Percentiles rank a stretch among this genome's conserved stretches.
Evolutionary conservation across 37 sponge, comb jelly and placozoan genomes (phyloP).

Genomic region (Petrosia ficiformis): DNA sequence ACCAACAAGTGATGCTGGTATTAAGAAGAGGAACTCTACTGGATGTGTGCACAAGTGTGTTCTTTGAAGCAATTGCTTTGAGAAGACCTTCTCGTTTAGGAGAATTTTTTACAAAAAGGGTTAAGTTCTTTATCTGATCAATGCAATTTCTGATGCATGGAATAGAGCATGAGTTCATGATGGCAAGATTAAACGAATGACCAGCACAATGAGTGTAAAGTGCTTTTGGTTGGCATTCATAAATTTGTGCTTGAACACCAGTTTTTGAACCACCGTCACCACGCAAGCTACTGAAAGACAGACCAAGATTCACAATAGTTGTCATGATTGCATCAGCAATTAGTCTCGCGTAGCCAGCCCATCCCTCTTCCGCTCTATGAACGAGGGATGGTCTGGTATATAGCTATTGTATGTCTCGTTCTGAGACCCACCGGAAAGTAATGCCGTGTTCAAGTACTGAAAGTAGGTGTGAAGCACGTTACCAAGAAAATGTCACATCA

Average conservation of each 20-base stretch:
- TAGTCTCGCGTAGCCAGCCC: too few relatives aligned
- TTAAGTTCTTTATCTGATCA: constrained; percentile 11
- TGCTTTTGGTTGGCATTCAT: constrained; percentile 38
- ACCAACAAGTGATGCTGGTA: constrained; percentile 48
- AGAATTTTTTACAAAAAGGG: constrained; percentile 14
- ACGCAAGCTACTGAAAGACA: constrained; percentile 43
- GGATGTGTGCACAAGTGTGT: constrained; percentile 1
- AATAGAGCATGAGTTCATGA: constrained; percentile 30
- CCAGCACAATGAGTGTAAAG: constrained; percentile 59
- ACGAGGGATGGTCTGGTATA: too few relatives aligned
- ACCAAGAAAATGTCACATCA: too few relatives aligned
- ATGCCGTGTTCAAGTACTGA: too few relatives aligned
- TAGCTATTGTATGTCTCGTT: too few relatives aligned
- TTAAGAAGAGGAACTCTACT: constrained; percentile 34
- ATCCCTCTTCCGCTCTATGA: too few relatives aligned
- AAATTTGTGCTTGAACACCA: constrained; percentile 46
- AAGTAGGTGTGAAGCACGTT: too few relatives aligned
- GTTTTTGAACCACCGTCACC: constrained; percentile 63
- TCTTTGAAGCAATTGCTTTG: constrained; percentile 15
- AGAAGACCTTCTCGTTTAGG: constrained; percentile 31
- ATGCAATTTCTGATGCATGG: constrained; percentile 47
- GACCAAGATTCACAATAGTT: constrained; percentile 22
- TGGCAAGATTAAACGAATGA: constrained; percentile 48
- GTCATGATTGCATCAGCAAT: constrained; percentile 48
- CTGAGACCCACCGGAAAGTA: too few relatives aligned